These are phyloP conservation scores for Daktulosphaira vitifoliae DNA, from an alignment of 1,140 invertebrate species.

Conservation along the genomic window DNA sequence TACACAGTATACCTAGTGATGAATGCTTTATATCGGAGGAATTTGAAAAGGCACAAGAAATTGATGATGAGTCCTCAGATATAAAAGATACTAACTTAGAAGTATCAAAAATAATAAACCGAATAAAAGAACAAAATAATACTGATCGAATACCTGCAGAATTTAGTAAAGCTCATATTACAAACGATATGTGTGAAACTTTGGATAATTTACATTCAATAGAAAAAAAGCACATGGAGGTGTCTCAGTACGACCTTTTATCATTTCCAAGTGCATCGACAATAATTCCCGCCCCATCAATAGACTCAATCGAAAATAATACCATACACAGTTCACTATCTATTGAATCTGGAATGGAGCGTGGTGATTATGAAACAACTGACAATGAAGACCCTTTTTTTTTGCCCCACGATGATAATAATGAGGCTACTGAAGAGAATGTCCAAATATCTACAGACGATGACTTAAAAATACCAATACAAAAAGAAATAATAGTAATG, in stretches of 20 bases:
- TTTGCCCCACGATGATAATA: neutral
- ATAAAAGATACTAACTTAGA: too few relatives aligned
- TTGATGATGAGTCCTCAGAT: too few relatives aligned
- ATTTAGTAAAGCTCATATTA: too few relatives aligned
- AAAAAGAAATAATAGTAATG: slow-evolving; percentile 2
- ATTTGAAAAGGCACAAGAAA: too few relatives aligned
- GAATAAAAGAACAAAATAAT: too few relatives aligned
- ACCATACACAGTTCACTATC: neutral
- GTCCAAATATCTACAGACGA: neutral
- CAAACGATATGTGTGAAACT: too few relatives aligned
- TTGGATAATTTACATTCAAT: too few relatives aligned
- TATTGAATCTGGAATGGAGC: neutral
- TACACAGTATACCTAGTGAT: too few relatives aligned
- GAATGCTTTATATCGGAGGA: too few relatives aligned
- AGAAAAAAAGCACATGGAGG: too few relatives aligned
- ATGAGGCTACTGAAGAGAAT: neutral
- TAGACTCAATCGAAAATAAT: neutral
- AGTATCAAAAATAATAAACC: too few relatives aligned
- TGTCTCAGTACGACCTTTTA: neutral
- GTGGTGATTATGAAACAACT: neutral
- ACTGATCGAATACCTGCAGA: too few relatives aligned
- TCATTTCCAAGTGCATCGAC: neutral
- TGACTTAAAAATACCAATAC: neutral
- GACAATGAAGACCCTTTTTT: neutral
- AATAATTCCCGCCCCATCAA: neutral